A percentile compares a stretch with the other conserved stretches of the same genome.
phyloP scores from a whole-genome alignment of 2,113 vertebrate genomes.

The Phainopepla nitens region DNA sequence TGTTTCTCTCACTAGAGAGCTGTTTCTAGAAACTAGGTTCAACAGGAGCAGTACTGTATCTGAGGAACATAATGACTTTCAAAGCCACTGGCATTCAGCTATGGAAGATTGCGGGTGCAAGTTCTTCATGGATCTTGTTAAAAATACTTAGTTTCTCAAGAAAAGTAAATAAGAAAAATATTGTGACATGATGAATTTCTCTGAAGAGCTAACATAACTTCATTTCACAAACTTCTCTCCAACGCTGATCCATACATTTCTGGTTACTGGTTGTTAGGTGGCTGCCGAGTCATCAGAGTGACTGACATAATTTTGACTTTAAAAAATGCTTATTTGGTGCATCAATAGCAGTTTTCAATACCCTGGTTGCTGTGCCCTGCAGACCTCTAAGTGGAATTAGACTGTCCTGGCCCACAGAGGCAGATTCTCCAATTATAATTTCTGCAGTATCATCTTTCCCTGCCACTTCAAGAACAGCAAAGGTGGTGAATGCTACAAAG shows the following conservation, averaged over 20 bases:
- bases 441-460: neutral
- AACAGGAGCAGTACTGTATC: neutral
- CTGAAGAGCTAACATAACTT: constrained; percentile 27
- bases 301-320: constrained; percentile 57
- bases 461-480: neutral
- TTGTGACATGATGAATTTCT: neutral
- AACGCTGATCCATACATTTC: constrained; percentile 54
- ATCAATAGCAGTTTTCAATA: constrained; percentile 67
- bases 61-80: neutral
- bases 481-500: neutral
- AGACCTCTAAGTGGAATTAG: constrained; percentile 59
- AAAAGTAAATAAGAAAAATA: neutral
- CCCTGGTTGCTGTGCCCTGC: constrained; percentile 26
- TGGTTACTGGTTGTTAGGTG: constrained; percentile 30
- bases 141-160: neutral
- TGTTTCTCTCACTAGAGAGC: neutral
- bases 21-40: neutral
- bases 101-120: neutral
- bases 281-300: constrained; percentile 48
- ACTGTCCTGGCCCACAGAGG: neutral
- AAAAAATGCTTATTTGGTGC: constrained; percentile 67
- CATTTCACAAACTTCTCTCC: constrained; percentile 45
- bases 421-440: constrained; percentile 14
- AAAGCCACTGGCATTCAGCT: neutral
- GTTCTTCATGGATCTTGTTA: neutral